Evolutionary conservation across 2,113 vertebrate species (phyloP).

Genomic region (Notothenia rossii): DNA sequence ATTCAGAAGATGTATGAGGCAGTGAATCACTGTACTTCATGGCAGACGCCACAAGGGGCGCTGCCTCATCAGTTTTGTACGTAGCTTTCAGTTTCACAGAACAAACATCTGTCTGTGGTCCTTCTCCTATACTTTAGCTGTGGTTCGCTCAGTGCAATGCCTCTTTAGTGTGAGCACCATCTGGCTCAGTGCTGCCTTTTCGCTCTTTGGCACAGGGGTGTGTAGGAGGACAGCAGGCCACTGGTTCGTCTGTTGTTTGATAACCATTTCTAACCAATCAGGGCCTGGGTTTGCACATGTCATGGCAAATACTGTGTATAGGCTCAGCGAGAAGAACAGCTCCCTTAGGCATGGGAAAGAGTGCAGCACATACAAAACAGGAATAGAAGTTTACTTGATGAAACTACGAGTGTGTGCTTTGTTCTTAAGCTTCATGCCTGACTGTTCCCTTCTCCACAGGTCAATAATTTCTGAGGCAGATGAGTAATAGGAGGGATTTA

Average conservation of each 20-base stretch:
- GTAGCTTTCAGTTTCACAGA: neutral
- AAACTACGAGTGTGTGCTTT: neutral
- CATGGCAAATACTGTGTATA: neutral
- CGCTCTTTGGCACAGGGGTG: neutral
- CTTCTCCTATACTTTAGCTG: conserved; percentile 1
- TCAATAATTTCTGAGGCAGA: conserved; percentile 13
- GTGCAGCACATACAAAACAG: conserved; percentile 5
- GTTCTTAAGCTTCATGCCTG: neutral
- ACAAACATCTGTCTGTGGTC: conserved; percentile 9
- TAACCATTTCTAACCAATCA: neutral
- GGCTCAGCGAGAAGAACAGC: neutral
- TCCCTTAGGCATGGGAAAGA: neutral
- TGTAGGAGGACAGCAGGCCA: neutral
- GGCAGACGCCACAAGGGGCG: neutral
- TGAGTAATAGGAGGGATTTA: neutral
- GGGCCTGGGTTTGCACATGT: neutral
- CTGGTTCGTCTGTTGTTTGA: neutral
- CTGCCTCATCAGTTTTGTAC: conserved; percentile 1
- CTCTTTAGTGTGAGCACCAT: conserved; percentile 11
- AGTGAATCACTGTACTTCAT: neutral
- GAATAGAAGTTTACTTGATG: neutral
- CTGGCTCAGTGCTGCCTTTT: conserved; percentile 11
- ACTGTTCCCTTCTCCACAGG: neutral
- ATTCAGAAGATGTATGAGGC: neutral
- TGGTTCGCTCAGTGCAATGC: neutral